These are phyloP conservation scores for Chouioia cunea DNA, from an alignment of 2,888 invertebrate species.

Conservation along the genomic window DNA sequence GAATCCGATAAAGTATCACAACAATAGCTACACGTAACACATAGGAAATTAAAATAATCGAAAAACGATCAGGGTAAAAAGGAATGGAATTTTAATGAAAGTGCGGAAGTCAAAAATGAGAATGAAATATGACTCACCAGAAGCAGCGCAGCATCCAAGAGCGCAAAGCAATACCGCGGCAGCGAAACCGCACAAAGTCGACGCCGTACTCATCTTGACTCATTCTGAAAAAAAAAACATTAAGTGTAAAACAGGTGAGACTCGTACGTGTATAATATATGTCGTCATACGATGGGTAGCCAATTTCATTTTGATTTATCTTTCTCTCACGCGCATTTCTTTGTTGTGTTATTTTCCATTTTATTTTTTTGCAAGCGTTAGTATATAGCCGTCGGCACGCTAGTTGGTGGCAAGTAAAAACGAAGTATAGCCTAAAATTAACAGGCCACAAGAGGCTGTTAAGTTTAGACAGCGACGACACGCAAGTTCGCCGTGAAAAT, in stretches of 20 bases:
- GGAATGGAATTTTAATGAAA: not conserved
- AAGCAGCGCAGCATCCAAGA: slow-evolving; percentile 55
- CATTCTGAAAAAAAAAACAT: slow-evolving; percentile 62
- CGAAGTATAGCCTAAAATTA: slow-evolving; percentile 37
- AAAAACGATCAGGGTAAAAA: not conserved
- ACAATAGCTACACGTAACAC: too few relatives aligned
- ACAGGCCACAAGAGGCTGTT: slow-evolving; percentile 28
- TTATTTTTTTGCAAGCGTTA: not conserved
- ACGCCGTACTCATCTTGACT: slow-evolving; percentile 65
- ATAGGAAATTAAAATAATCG: not conserved
- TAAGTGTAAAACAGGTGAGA: not conserved
- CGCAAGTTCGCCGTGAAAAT: slow-evolving; percentile 64
- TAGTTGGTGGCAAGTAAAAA: too few relatives aligned
- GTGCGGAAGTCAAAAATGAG: not conserved
- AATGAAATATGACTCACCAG: slow-evolving; percentile 55
- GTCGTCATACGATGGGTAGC: not conserved
- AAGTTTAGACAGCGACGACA: slow-evolving; percentile 51
- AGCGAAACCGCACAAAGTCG: slow-evolving; percentile 60
- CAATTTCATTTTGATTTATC: not conserved
- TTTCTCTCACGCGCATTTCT: slow-evolving; percentile 27
- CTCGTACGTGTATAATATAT: not conserved
- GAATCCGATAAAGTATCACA: not conserved
- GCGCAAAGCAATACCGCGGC: slow-evolving; percentile 56
- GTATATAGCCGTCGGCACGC: not conserved
- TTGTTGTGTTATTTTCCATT: slow-evolving; percentile 27